Evolutionary conservation across 2,113 vertebrate genomes (phyloP).

Genomic region (Menura novaehollandiae): DNA sequence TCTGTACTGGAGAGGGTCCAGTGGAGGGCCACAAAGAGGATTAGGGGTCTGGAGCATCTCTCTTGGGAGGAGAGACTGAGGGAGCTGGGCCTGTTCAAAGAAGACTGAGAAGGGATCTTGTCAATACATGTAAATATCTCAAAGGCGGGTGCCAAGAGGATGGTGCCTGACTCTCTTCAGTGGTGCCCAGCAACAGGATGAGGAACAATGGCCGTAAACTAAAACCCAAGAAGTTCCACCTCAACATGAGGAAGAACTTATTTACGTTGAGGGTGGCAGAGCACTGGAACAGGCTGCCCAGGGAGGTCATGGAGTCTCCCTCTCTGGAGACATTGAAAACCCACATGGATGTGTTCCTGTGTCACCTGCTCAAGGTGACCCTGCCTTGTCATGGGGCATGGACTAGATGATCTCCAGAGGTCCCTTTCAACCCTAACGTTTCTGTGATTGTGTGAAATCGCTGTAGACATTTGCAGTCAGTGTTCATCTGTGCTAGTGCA

Average conservation of each 20-base stretch:
- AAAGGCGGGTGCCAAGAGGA: not conserved
- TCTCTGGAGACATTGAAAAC: not conserved
- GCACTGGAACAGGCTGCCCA: not conserved
- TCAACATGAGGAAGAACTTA: not conserved
- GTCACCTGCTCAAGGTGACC: not conserved
- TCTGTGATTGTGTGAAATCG: not conserved
- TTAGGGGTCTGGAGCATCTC: not conserved
- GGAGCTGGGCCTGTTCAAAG: not conserved
- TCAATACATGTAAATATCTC: not conserved
- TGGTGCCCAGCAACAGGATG: not conserved
- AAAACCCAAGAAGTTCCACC: not conserved
- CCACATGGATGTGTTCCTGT: not conserved
- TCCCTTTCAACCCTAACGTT: not conserved
- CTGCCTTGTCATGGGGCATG: rapidly evolving
- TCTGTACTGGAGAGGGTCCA: not conserved
- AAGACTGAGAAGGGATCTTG: not conserved
- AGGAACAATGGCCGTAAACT: not conserved
- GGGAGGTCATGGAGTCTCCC: not conserved
- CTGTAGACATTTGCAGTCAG: not conserved
- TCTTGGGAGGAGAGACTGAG: not conserved
- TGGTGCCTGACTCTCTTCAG: not conserved
- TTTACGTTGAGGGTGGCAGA: not conserved
- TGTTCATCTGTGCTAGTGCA: rapidly evolving
- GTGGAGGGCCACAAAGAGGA: not conserved
- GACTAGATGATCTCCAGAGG: not conserved